Base-by-base conservation (phyloP, 1,140 invertebrate genomes). In the Bombus confusus region DNA sequence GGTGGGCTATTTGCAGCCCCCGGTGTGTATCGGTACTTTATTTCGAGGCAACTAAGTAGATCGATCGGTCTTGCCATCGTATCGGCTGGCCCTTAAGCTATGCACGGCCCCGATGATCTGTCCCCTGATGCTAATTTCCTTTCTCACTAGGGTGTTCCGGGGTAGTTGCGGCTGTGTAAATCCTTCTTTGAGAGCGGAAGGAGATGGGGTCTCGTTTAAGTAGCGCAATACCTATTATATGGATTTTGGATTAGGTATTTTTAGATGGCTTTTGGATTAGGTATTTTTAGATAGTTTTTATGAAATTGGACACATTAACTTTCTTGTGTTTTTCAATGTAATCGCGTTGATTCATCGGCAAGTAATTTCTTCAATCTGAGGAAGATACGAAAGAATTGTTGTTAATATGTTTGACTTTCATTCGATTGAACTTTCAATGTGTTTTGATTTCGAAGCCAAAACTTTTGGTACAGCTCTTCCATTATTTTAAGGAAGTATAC, bases 1-100 rank as follows among this genome's bases (percentile, higher is more conserved):
- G 72, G 62, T 75, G 84, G 52, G 64, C 73, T 89, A 89, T 86
- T 89, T 88, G 66, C 43, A 88, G 68, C 68, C 66, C 47, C 57
- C 37, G 57, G 75, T 47, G 75, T 43, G 52, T 62, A 77, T 57
- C 79, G 88, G 41, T 86, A 83, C 79, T 88, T 86, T 39, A 79
- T 78, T 86, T 82, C 78, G 74, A 82, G 66, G 47, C 18, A 52
- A 52, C 31, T 52, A 62, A 57, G 43, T 39, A 64, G 83, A 80
- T 85, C 83, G 83, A 85, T 85, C 75, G 66, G 52, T 47, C 9
- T 78, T 59, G 9, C 74, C 31, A 34, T 77, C 66, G 41, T 31
- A 34, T 77, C 66, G 41, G 13, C 15, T 64, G 74, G 62, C 62
- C 73, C 73, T 77, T 52, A 52, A 52, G 43, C 59, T 4, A 18